Evolutionary conservation across 2,888 invertebrate genomes (phyloP), one percentile per base, ranked within the genome.

Genomic region (Trachelus iudaicus): DNA sequence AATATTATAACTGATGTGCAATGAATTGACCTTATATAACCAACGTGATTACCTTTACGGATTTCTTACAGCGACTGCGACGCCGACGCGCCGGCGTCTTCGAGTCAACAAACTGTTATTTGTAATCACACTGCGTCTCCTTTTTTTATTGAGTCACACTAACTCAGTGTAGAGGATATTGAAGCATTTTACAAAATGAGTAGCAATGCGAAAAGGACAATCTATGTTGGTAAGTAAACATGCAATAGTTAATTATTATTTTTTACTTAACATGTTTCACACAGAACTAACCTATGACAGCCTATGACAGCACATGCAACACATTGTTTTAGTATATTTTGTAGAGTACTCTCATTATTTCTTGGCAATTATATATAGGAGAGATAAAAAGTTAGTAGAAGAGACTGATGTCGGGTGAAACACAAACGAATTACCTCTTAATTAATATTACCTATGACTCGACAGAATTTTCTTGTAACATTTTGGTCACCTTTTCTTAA

Each of bases 161-260:
- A 35, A 15, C 12, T 34, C n/a, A 73, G n/a, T 68, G 56, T 34
- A 12, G 33, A 77, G 75, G 69, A 82, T 83, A 83, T 73, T 23
- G 23, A 23, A 56, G 9, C 56, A 56, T 23, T 56, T 56, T 56
- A 56, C 23, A 56, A 23, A 56, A 92, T 92, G 92, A 93, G 93
- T 89, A 92, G 94, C 1, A 96, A 95, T 89, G 94, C 95, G 37
- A 97, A 97, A 90, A 93, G 96, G 81, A 97, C 97, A 2, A 94
- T 97, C 84, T 97, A 97, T 89, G 96, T 97, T 30, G 97, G 92
- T 92, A 86, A 81, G 92, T 83, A 75, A 34, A 77, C 31, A 31
- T 23, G 15, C 15, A 1, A 4, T 11, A 33, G n/a, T 30, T 34
- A 33, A 76, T 68, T 68, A 68, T 56, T 56, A 56, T 56, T 23